Conservation (phyloP, 2,888 invertebrate genomes). For the Agrochola lychnidis region DNA sequence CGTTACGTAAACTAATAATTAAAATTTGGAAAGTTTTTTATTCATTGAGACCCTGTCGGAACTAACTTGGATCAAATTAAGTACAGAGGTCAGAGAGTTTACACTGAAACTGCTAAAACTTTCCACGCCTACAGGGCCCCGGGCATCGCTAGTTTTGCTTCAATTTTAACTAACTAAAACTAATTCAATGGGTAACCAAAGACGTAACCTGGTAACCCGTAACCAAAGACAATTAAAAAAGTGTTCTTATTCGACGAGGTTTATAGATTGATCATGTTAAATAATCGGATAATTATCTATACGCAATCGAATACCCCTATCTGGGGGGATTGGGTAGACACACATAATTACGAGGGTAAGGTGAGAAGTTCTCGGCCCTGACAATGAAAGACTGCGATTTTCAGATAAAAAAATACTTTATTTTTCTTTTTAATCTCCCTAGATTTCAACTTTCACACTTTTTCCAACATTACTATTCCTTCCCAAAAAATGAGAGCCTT, state of each 20-base stretch:
- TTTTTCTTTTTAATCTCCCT: too few species aligned
- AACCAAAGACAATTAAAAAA: not conserved
- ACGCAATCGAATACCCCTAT: not conserved
- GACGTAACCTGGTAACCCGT: too few species aligned
- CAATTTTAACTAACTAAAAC: not conserved
- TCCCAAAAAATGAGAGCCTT: too few species aligned
- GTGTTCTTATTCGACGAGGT: not conserved
- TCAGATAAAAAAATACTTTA: too few species aligned
- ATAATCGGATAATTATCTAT: not conserved
- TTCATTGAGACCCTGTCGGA: not conserved
- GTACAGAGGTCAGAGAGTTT: conserved; percentile 15
- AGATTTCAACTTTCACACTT: too few species aligned
- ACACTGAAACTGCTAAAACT: conserved; percentile 21
- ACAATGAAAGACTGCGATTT: too few species aligned
- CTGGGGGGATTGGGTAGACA: too few species aligned
- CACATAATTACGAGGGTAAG: too few species aligned
- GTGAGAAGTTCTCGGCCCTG: too few species aligned
- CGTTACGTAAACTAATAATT: not conserved
- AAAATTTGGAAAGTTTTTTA: not conserved
- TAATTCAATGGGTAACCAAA: conserved; percentile 4
- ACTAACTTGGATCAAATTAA: conserved; percentile 14
- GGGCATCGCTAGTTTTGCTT: not conserved
- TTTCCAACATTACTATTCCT: too few species aligned
- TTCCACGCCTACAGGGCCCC: conserved; percentile 16
- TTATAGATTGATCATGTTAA: too few species aligned